Conservation (phyloP, 1,140 invertebrate genomes). For the Drosophila serrata region DNA sequence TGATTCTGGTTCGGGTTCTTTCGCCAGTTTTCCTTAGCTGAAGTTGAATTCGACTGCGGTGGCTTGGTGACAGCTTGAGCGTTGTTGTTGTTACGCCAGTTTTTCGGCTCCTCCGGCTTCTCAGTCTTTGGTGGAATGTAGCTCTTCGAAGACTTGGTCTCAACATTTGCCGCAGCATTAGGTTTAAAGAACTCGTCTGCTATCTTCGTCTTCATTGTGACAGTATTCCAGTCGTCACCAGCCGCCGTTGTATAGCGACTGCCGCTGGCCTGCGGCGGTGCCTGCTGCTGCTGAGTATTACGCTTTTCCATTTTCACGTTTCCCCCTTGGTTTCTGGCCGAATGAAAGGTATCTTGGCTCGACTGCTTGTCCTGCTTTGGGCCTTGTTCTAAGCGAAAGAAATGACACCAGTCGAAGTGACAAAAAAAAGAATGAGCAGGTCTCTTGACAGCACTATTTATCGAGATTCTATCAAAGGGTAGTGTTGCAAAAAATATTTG, state of each 20-base stretch:
- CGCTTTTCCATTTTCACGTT: background rate
- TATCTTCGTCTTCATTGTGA: slow-evolving; percentile 60
- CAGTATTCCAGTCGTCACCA: slow-evolving; percentile 18
- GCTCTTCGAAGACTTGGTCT: background rate
- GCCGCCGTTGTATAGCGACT: slow-evolving; percentile 47
- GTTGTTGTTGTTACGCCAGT: slow-evolving; percentile 21
- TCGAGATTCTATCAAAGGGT: background rate
- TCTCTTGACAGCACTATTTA: background rate
- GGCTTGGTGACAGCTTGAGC: background rate
- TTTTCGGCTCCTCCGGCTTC: background rate
- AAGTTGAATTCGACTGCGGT: background rate
- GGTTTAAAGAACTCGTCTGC: slow-evolving; percentile 42
- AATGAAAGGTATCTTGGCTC: background rate
- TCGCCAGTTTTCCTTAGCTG: slow-evolving; percentile 5
- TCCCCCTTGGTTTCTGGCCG: background rate
- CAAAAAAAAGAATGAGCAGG: background rate
- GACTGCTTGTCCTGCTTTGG: slow-evolving; percentile 12
- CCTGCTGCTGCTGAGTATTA: background rate
- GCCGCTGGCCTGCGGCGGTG: background rate
- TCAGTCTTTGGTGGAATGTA: background rate
- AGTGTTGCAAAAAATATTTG: background rate
- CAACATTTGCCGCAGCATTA: background rate
- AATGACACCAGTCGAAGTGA: background rate
- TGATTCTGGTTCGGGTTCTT: background rate
- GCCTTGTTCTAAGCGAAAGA: slow-evolving; percentile 2